Conservation (phyloP, 2,797 vertebrate species). For the Coilia nasus region DNA sequence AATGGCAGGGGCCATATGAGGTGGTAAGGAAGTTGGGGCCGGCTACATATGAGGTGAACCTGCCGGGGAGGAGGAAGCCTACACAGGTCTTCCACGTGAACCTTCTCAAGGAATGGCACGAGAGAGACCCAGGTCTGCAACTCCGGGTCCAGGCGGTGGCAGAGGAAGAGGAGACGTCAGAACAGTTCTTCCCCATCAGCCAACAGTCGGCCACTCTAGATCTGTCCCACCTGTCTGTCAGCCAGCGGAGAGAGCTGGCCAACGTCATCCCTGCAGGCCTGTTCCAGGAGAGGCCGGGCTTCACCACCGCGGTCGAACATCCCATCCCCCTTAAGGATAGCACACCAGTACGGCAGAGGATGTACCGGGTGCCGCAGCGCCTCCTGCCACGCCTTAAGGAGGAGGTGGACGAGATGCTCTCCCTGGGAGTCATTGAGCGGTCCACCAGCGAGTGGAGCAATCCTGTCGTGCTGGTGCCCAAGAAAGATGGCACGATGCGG, state of each 20-base stretch:
- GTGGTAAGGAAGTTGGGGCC: no score
- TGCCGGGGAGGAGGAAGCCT: background rate
- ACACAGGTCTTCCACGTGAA: conserved; percentile 1
- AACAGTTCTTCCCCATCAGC: no score
- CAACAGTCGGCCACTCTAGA: no score
- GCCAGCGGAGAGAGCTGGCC: background rate
- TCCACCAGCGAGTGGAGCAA: conserved; percentile 42
- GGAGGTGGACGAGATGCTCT: conserved; percentile 39
- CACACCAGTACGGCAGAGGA: background rate
- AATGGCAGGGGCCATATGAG: conserved; percentile 1
- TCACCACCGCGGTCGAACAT: conserved; percentile 13
- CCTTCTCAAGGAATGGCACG: conserved; percentile 28
- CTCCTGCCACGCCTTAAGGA: conserved; percentile 17
- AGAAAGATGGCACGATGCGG: conserved; percentile 32
- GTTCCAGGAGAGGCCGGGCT: conserved; percentile 12
- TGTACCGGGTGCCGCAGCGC: conserved; percentile 9
- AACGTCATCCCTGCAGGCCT: background rate
- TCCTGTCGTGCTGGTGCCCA: conserved; percentile 37
- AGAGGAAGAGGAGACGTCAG: no score
- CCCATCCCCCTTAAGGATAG: conserved; percentile 25
- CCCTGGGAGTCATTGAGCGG: no score
- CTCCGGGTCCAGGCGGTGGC: no score
- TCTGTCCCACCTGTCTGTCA: background rate
- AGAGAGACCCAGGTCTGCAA: no score
- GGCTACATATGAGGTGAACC: background rate